Evolutionary conservation across 2,888 invertebrate species (phyloP).

Genomic region (Campopleginae sp.): DNA sequence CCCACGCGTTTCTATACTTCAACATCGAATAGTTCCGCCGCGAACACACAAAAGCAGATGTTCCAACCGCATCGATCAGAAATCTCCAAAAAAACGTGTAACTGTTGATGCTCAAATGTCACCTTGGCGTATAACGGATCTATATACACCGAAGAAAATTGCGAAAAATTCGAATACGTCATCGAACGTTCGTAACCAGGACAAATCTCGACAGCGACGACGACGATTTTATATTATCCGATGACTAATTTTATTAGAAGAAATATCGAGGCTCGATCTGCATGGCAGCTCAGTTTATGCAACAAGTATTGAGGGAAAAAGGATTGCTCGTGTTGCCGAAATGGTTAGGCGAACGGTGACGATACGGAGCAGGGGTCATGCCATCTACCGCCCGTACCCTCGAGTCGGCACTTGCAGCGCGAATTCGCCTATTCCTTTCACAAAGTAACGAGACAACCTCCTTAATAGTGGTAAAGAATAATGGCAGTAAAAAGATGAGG

Average conservation of each 20-base stretch:
- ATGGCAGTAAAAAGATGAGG: conserved; percentile 74
- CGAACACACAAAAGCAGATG: neutral
- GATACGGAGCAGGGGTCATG: neutral
- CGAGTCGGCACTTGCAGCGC: conserved; percentile 56
- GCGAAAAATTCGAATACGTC: neutral
- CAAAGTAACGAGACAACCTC: conserved; percentile 63
- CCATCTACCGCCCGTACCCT: neutral
- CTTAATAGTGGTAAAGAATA: conserved; percentile 71
- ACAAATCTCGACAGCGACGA: too few species aligned
- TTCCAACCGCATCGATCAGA: neutral
- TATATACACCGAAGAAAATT: neutral
- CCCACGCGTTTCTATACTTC: neutral
- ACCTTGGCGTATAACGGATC: neutral
- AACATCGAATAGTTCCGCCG: neutral
- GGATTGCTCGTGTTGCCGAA: neutral
- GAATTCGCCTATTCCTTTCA: conserved; percentile 62
- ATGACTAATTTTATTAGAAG: too few species aligned
- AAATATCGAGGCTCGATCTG: neutral
- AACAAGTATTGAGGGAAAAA: conserved; percentile 4
- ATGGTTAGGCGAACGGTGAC: neutral
- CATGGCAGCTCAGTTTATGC: neutral
- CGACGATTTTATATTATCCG: too few species aligned
- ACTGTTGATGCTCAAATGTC: neutral
- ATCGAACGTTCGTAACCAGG: neutral
- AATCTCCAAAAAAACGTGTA: neutral